Conservation (phyloP, 2,113 vertebrate species). For the Laticauda laticaudata region DNA sequence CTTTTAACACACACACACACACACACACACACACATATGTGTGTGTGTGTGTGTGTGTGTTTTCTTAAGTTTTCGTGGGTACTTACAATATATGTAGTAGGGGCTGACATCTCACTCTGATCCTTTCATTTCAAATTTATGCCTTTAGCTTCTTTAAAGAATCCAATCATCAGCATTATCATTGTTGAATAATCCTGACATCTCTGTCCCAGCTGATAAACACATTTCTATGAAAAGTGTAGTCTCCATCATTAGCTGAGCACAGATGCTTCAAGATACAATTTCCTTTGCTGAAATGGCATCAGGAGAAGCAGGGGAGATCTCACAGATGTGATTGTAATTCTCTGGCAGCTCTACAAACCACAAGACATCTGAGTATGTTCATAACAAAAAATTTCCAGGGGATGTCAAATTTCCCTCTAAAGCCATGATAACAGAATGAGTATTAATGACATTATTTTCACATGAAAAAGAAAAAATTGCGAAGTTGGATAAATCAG, state of each 20-base stretch:
- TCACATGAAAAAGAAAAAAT: neutral
- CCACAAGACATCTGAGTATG: slow-evolving; percentile 11
- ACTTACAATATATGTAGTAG: neutral
- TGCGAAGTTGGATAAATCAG: slow-evolving; percentile 19
- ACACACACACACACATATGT: too few species aligned
- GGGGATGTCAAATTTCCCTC: slow-evolving; percentile 5
- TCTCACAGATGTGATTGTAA: slow-evolving; percentile 25
- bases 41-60: too few species aligned
- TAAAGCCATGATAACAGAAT: slow-evolving; percentile 15
- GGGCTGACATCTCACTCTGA: neutral
- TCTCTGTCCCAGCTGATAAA: slow-evolving; percentile 10
- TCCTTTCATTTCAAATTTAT: slow-evolving; percentile 11
- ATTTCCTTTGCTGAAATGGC: slow-evolving; percentile 18
- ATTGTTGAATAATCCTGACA: slow-evolving; percentile 15
- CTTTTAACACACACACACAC: too few species aligned
- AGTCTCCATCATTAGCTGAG: slow-evolving; percentile 18
- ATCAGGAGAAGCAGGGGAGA: slow-evolving; percentile 15
- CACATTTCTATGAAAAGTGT: slow-evolving; percentile 24
- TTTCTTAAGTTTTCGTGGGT: too few species aligned
- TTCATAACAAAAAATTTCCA: slow-evolving; percentile 22
- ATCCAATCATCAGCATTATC: neutral
- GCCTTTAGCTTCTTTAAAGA: slow-evolving; percentile 27
- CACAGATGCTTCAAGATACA: slow-evolving; percentile 33
- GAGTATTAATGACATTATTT: slow-evolving; percentile 6
- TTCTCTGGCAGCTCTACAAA: slow-evolving; percentile 14